Evolutionary conservation across 2,888 invertebrate genomes (phyloP).

Genomic region (Temnothorax ravouxi): DNA sequence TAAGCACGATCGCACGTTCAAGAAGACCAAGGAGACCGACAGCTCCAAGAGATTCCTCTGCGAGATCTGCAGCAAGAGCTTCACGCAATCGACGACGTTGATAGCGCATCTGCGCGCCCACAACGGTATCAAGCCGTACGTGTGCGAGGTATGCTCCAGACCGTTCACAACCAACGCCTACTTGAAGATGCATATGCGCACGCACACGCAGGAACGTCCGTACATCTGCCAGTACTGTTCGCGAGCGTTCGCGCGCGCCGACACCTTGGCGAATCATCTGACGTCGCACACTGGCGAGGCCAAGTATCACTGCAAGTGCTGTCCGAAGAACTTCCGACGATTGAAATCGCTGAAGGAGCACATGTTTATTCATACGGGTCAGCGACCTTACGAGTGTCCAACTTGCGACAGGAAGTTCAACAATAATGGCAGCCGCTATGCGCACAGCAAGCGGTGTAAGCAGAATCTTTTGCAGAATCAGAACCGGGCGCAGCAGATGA

Average conservation of each 20-base stretch:
- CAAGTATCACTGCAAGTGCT: slow-evolving; percentile 85
- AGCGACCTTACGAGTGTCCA: slow-evolving; percentile 85
- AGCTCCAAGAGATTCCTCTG: slow-evolving; percentile 84
- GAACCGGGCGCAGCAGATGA: slow-evolving; percentile 71
- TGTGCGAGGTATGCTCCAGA: slow-evolving; percentile 84
- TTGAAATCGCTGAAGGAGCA: slow-evolving; percentile 85
- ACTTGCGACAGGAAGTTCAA: slow-evolving; percentile 85
- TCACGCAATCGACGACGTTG: slow-evolving; percentile 85
- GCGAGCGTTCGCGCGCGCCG: slow-evolving; percentile 84
- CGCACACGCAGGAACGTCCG: slow-evolving; percentile 85
- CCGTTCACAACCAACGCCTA: slow-evolving; percentile 85
- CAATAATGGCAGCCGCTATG: slow-evolving; percentile 85
- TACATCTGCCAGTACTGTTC: slow-evolving; percentile 85
- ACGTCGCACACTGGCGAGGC: slow-evolving; percentile 85
- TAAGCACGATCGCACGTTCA: slow-evolving; percentile 83
- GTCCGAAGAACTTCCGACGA: slow-evolving; percentile 84
- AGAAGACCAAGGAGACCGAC: slow-evolving; percentile 83
- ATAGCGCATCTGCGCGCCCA: slow-evolving; percentile 84
- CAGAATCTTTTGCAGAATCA: slow-evolving; percentile 83
- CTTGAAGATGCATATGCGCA: slow-evolving; percentile 85
- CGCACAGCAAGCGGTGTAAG: slow-evolving; percentile 85
- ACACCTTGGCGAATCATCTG: slow-evolving; percentile 84
- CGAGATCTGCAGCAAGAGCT: slow-evolving; percentile 85
- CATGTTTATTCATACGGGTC: slow-evolving; percentile 85
- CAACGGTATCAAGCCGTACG: slow-evolving; percentile 85